Conservation (phyloP, 2,113 vertebrate genomes). For the Pseudopodoces humilis region DNA sequence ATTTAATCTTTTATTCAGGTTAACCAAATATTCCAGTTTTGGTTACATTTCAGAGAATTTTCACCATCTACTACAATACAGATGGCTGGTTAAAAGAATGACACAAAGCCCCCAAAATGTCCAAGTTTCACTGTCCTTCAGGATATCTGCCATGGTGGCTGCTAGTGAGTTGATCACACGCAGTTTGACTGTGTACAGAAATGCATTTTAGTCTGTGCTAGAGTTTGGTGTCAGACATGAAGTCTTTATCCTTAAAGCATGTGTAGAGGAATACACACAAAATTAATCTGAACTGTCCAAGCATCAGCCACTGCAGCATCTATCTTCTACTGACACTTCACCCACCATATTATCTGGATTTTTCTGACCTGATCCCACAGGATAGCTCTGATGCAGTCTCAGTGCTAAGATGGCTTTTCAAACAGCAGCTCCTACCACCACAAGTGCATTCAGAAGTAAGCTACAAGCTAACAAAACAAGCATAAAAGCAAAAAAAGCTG, state of each 20-base stretch:
- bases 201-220: neutral
- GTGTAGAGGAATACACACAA: neutral
- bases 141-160: neutral
- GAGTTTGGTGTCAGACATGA: neutral
- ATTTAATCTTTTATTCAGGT: neutral
- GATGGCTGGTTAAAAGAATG: neutral
- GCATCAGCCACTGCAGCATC: neutral
- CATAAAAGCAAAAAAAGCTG: neutral
- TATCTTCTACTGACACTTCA: neutral
- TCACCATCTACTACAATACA: neutral
- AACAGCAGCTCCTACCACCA: neutral
- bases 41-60: neutral
- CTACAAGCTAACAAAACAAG: neutral
- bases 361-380: neutral
- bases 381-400: neutral
- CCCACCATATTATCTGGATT: neutral
- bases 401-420: neutral
- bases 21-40: neutral
- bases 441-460: neutral
- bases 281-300: neutral
- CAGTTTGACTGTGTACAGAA: neutral
- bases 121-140: neutral
- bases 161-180: fast-evolving
- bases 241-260: neutral
- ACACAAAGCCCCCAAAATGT: neutral